Percentiles rank a stretch among this genome's conserved stretches.
These are phyloP conservation scores for Artemisiospiza belli DNA, from an alignment of 2,113 vertebrate genomes.

Conservation along the genomic window DNA sequence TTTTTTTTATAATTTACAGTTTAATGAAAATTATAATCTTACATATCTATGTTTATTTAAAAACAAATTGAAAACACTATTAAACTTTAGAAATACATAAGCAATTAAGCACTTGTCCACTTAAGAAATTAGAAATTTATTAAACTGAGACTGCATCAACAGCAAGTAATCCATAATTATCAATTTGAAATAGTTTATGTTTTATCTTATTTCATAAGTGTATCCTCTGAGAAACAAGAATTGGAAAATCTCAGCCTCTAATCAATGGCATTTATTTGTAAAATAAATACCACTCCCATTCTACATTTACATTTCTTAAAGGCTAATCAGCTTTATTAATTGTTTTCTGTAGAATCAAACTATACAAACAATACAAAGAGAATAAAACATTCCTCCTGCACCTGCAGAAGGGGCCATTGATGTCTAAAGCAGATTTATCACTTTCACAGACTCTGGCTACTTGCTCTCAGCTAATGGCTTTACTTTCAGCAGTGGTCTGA, in stretches of 20 bases:
- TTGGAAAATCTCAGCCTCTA: neutral
- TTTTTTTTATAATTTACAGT: neutral
- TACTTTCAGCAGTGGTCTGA: neutral
- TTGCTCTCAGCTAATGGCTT: neutral
- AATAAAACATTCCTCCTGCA: neutral
- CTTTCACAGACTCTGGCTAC: neutral
- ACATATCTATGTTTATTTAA: neutral
- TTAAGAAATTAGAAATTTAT: neutral
- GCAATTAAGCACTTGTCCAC: neutral
- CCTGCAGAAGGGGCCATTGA: neutral
- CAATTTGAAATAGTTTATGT: neutral
- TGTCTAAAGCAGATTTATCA: conserved; percentile 4
- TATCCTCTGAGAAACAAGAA: neutral
- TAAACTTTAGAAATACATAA: neutral
- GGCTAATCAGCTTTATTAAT: neutral
- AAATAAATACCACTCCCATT: neutral
- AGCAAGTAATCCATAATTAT: neutral
- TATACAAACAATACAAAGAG: neutral
- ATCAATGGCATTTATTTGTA: neutral
- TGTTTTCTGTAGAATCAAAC: neutral
- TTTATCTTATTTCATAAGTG: neutral
- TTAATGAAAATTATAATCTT: neutral
- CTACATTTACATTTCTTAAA: neutral
- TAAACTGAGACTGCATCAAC: neutral
- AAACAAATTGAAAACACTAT: neutral